These are phyloP conservation scores for Ceratotherium simum DNA, from an alignment of 2,113 vertebrate genomes.

Conservation along the genomic window DNA sequence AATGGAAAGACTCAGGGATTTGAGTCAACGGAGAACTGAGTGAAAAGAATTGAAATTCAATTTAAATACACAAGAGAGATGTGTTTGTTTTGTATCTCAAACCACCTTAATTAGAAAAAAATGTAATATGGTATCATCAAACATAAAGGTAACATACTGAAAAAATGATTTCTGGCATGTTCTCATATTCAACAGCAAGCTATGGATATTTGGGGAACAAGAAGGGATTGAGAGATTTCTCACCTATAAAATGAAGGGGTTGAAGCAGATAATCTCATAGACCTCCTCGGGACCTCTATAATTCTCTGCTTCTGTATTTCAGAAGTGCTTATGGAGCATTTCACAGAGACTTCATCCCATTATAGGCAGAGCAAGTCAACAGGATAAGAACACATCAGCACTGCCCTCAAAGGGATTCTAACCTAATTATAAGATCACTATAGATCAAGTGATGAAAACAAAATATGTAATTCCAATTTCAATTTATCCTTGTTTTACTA, in stretches of 20 bases:
- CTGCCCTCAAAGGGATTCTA: background rate
- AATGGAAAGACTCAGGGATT: background rate
- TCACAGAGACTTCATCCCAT: background rate
- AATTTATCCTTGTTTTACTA: background rate
- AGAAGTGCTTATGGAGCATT: background rate
- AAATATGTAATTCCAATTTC: background rate
- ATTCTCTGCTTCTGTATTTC: background rate
- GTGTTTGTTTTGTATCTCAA: constrained; percentile 8
- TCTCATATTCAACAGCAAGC: background rate
- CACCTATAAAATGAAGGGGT: background rate
- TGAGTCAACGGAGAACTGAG: background rate
- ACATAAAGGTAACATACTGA: constrained; percentile 10
- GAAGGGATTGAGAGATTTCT: background rate
- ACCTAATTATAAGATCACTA: background rate
- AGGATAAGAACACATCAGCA: background rate
- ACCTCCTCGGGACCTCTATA: background rate
- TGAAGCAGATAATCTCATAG: background rate
- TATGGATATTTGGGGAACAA: background rate
- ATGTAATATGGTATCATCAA: background rate
- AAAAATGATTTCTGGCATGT: background rate
- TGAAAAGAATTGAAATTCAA: background rate
- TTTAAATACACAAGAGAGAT: background rate
- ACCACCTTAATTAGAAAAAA: background rate
- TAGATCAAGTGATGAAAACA: background rate
- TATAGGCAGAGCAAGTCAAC: background rate